phyloP scores from a whole-genome alignment of 1,140 invertebrate genomes.

The Drosophila seguyi region DNA sequence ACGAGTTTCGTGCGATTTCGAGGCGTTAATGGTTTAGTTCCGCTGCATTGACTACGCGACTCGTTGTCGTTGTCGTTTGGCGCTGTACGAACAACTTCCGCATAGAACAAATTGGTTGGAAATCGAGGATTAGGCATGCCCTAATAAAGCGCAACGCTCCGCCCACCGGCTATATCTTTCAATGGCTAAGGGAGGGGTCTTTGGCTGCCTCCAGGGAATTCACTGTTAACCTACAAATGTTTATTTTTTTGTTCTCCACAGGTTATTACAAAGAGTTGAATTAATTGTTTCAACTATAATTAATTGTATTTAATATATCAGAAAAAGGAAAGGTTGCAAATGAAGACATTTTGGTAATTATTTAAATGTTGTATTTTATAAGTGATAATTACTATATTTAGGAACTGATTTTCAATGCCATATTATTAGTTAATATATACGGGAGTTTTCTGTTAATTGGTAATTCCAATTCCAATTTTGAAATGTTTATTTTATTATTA shows the following conservation, averaged over 20 bases:
- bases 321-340: not conserved
- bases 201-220: not conserved
- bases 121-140: constrained; percentile 45
- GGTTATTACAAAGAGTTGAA: not conserved
- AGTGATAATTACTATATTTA: too few species aligned
- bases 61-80: constrained; percentile 18
- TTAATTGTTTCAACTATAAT: too few species aligned
- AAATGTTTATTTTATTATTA: too few species aligned
- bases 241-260: not conserved
- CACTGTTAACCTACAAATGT: not conserved
- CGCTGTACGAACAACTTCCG: constrained; percentile 54
- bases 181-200: constrained; percentile 1
- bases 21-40: constrained; percentile 81
- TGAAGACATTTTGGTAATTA: too few species aligned
- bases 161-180: not conserved
- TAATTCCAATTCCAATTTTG: too few species aligned
- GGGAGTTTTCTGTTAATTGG: too few species aligned
- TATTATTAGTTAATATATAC: too few species aligned
- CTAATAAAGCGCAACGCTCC: constrained; percentile 25
- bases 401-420: too few species aligned
- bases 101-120: constrained; percentile 53
- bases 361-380: too few species aligned
- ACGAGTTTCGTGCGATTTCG: constrained; percentile 46
- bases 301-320: not conserved
- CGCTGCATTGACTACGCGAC: constrained; percentile 67